Evolutionary conservation across 30 jellyfish, hydroid and myxozoan genomes (phyloP), one percentile per base, ranked within the genome.

Genomic region (Hydractinia echinata): DNA sequence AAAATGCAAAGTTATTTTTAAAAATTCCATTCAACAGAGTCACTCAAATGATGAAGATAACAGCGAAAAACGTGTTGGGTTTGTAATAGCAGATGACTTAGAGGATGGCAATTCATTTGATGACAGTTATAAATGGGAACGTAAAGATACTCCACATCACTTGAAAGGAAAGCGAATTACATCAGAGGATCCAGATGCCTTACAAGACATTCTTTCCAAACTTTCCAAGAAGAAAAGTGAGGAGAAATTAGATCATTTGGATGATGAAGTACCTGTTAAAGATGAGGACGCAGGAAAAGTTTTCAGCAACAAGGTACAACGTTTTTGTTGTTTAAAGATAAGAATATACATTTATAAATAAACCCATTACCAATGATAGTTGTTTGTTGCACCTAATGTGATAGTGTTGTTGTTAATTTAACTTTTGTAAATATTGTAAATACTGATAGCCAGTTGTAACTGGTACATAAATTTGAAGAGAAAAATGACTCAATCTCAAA

Each of bases 111-210:
- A 64, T 2, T 64, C 74, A n/a, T 30, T 30, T 30, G 44, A 30
- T 30, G 44, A 30, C 44, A 30, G 44, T 30, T 91, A 76, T 53
- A 66, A 83, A 49, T 67, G 81, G 86, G 82, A 79, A 79, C 79
- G 97, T 20, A 91, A 91, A 64, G 97, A 91, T 83, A 91, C 97
- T 16, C 97, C 97, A 4, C 97, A 91, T 83, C 85, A 70, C 71
- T 76, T 91, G 21, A 91, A 91, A 72, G 97, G 97, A 20, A 91
- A 91, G 64, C 93, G 97, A 51, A 86, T 91, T n/a, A 95, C 83
- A n/a, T 89, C 82, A n/a, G 52, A 81, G 18, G 97, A 87, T 53
- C 66, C 73, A 67, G 85, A 30, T 1, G 61, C 80, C 44, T 85
- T 91, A 30, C 81, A 88, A 76, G 91, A 91, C 51, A 86, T 91